Percentiles rank a stretch among this genome's conserved stretches.
These are phyloP conservation scores for Psittacula echo DNA, from an alignment of 2,797 vertebrate genomes.

Conservation along the genomic window DNA sequence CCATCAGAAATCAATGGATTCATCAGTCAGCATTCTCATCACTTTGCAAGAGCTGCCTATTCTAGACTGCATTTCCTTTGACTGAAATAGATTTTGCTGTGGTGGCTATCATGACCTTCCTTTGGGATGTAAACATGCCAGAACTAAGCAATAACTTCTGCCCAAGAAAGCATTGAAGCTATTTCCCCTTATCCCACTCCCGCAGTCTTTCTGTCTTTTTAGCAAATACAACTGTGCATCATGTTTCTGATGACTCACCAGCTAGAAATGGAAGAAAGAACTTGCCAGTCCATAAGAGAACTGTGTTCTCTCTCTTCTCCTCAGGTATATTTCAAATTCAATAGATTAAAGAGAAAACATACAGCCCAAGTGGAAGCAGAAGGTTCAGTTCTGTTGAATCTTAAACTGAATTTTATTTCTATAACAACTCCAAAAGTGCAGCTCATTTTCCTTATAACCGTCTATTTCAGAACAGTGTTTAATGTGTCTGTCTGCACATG, in stretches of 20 bases:
- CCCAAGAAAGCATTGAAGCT: not conserved
- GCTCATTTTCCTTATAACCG: not conserved
- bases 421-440: not conserved
- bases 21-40: not conserved
- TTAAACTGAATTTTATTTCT: not conserved
- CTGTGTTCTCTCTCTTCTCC: not conserved
- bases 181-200: not conserved
- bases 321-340: constrained; percentile 26
- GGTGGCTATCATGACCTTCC: not conserved
- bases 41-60: not conserved
- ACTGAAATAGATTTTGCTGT: constrained; percentile 17
- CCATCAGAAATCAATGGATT: not conserved
- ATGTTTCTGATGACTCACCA: constrained; percentile 13
- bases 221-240: not conserved
- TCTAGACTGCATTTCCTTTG: not conserved
- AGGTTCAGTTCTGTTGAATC: not conserved
- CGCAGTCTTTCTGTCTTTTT: not conserved
- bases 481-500: not conserved
- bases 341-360: constrained; percentile 10
- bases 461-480: not conserved
- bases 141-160: not conserved
- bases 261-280: not conserved
- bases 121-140: not conserved
- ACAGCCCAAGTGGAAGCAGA: not conserved
- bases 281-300: not conserved